phyloP scores from a whole-genome alignment of 1,140 invertebrate genomes.

The Onthophagus taurus region DNA sequence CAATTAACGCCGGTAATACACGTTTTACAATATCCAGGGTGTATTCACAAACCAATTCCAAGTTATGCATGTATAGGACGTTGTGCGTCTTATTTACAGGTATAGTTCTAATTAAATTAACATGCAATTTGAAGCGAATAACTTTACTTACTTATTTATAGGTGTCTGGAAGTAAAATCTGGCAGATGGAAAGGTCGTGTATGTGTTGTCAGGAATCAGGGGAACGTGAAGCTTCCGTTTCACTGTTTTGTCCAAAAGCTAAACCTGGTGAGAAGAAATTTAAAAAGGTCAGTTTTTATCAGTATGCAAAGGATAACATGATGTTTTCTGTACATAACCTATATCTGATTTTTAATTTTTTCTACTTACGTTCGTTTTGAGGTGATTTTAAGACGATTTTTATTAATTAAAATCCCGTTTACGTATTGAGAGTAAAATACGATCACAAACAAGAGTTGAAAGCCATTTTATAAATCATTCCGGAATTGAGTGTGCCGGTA shows the following conservation, averaged over 20 bases:
- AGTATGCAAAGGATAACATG: too few species aligned
- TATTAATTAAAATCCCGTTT: too few species aligned
- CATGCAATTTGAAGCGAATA: too few species aligned
- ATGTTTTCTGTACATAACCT: too few species aligned
- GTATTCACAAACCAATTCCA: conserved; percentile 85
- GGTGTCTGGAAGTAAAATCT: conserved; percentile 92
- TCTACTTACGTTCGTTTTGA: too few species aligned
- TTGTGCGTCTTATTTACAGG: conserved; percentile 87
- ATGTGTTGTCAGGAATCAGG: conserved; percentile 93
- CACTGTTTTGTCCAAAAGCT: conserved; percentile 80
- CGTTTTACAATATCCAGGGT: conserved; percentile 83
- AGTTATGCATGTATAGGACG: conserved; percentile 86
- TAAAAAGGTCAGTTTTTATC: conserved; percentile 71
- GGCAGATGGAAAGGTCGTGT: conserved; percentile 91
- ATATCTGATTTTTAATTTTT: too few species aligned
- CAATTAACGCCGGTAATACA: conserved; percentile 86
- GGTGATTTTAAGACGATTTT: too few species aligned
- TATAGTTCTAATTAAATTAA: too few species aligned
- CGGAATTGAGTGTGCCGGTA: too few species aligned
- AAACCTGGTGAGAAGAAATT: conserved; percentile 77
- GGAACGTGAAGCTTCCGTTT: conserved; percentile 79
- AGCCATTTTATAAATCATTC: too few species aligned
- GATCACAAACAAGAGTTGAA: too few species aligned
- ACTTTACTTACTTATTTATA: conserved; percentile 33
- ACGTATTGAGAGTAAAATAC: too few species aligned